phyloP scores from a whole-genome alignment of 2,888 invertebrate species.

The Hirtodrosophila confusa region DNA sequence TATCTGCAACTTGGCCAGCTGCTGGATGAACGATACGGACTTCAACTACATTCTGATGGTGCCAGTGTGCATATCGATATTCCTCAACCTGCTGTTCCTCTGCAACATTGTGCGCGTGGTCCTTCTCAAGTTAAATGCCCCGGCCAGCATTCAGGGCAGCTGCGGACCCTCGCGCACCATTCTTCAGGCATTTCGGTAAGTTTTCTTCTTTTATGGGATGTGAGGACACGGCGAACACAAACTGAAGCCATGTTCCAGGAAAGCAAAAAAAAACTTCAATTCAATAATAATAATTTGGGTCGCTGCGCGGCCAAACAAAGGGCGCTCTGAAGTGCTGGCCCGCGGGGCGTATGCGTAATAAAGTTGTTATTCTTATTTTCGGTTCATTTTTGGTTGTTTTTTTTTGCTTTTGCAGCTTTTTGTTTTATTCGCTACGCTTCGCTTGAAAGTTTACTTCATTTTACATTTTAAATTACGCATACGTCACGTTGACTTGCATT shows the following conservation, averaged over 20 bases:
- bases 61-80: constrained; percentile 91
- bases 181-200: constrained; percentile 89
- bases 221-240: neutral
- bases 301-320: constrained; percentile 18
- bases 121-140: constrained; percentile 91
- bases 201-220: constrained; percentile 17
- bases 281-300: constrained; percentile 51
- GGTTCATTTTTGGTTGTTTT: neutral
- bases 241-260: constrained; percentile 13
- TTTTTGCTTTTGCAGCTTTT: constrained; percentile 13
- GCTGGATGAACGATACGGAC: constrained; percentile 91
- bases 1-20: constrained; percentile 83
- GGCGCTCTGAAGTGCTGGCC: constrained; percentile 31
- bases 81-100: constrained; percentile 92
- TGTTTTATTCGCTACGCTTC: constrained; percentile 36
- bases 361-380: constrained; percentile 26
- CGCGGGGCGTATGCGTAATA: constrained; percentile 70
- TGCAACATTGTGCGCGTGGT: constrained; percentile 96
- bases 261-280: constrained; percentile 39
- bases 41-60: constrained; percentile 90
- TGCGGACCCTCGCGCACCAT: constrained; percentile 89
- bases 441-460: constrained; percentile 57
- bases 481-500: constrained; percentile 72
- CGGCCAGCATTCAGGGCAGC: constrained; percentile 87
- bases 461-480: constrained; percentile 78